Base-by-base conservation (phyloP, 2,113 vertebrate genomes). In the Oncorhynchus keta region DNA sequence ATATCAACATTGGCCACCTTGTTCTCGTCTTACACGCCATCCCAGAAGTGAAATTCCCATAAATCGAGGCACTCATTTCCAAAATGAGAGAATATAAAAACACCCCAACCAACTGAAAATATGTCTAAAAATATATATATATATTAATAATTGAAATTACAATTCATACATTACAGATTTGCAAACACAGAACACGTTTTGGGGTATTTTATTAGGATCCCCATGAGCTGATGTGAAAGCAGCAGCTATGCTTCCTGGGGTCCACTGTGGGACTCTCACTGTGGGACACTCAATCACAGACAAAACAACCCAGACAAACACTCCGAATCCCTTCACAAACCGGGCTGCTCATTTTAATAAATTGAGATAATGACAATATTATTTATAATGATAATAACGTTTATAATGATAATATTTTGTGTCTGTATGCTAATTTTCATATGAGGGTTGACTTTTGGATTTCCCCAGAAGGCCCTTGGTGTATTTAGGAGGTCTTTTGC, bases 401-500 rank as follows among this genome's bases (percentile, higher is more conserved):
- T 45, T 8, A 39, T 39, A 30, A 16, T 16, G 30, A 20, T 30
- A 14, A 68, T 32, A 68, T 18, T 32, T 26, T 18, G 26, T 35
- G 14, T 32, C 26, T 7, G 12, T 32, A 81, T 85, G 74, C 75
- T 79, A 83, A 84, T 22, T 75, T 81, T 32, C 26, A 68, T 30
- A 2, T 68, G 66, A 68, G 61, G 16, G 55, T 16, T 62, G 83
- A 80, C 89, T 89, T 90, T 89, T 91, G 35, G 73, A 74, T 85
- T 90, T 92, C 67, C 83, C 78, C 79, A 86, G 78, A 75, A 84
- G 70, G 68, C 80, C 80, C 84, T 86, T 92, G 76, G 79, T 51
- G 59, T 69, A 76, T 89, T 82, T 92, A 83, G 85, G 65, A 72
- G 79, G 80, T 79, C 77, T 79, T 88, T 88, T 90, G 87, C 70